phyloP scores from a whole-genome alignment of 2,797 vertebrate species.

The Scolopax bukidnonensis region DNA sequence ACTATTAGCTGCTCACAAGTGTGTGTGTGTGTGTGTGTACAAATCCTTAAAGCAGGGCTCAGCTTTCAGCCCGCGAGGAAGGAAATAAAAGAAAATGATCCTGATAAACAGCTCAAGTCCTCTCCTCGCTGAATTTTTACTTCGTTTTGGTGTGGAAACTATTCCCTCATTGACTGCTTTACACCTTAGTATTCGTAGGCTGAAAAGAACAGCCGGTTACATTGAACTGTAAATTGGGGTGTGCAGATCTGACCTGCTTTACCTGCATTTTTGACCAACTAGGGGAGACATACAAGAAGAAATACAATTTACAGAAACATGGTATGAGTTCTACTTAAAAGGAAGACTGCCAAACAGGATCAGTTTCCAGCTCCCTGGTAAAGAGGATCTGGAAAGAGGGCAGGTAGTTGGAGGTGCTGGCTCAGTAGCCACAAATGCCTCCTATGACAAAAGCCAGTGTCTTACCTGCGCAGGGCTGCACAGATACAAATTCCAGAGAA shows the following conservation, averaged over 20 bases:
- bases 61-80: not conserved
- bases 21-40: not conserved
- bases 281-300: not conserved
- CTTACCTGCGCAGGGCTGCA: slow-evolving; percentile 76
- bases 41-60: not conserved
- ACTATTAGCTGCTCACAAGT: not conserved
- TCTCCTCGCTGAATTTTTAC: not conserved
- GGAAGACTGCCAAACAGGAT: not conserved
- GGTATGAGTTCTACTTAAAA: not conserved
- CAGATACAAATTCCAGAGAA: slow-evolving; percentile 76
- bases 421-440: not conserved
- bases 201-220: not conserved
- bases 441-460: not conserved
- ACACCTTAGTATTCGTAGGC: not conserved
- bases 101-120: not conserved
- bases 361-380: not conserved
- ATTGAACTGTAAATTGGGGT: not conserved
- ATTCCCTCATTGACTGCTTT: not conserved
- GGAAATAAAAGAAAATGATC: not conserved
- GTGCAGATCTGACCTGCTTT: not conserved
- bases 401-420: accelerated
- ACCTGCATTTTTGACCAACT: not conserved
- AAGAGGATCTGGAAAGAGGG: not conserved
- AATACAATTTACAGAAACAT: not conserved
- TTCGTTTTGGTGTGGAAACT: not conserved